phyloP scores from a whole-genome alignment of 2,888 invertebrate species.

The Oscheius sp. region DNA sequence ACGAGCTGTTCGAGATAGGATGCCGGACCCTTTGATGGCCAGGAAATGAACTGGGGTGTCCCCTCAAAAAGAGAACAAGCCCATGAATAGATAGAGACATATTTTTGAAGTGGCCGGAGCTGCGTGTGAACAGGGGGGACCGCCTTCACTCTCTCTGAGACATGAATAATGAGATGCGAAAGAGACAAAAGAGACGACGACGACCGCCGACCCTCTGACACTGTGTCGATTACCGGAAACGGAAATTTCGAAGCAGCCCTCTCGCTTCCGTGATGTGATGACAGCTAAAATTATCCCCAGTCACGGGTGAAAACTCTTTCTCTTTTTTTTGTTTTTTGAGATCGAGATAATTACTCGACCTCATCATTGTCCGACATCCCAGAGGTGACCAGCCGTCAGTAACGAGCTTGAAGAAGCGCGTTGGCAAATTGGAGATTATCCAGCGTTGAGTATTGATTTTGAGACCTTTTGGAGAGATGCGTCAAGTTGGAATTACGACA shows the following conservation, averaged over 20 bases:
- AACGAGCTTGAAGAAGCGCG: slow-evolving; percentile 10
- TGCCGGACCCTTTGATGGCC: neutral
- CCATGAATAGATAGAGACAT: neutral
- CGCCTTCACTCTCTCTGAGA: slow-evolving; percentile 27
- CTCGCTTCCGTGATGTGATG: neutral
- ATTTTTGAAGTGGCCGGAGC: slow-evolving; percentile 27
- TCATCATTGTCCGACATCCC: too few relatives aligned
- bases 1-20: slow-evolving; percentile 12
- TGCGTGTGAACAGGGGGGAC: slow-evolving; percentile 34
- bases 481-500: slow-evolving; percentile 30
- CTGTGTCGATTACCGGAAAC: slow-evolving; percentile 10
- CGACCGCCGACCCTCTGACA: too few relatives aligned
- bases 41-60: neutral
- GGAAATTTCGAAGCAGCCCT: neutral
- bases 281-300: neutral
- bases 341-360: too few relatives aligned
- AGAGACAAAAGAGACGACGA: slow-evolving; percentile 26
- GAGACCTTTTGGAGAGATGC: slow-evolving; percentile 30
- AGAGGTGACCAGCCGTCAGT: neutral
- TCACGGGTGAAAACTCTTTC: neutral
- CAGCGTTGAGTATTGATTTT: slow-evolving; percentile 27
- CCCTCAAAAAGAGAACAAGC: neutral
- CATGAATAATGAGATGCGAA: slow-evolving; percentile 36
- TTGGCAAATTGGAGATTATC: slow-evolving; percentile 28
- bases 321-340: too few relatives aligned